Evolutionary conservation across 1,140 invertebrate genomes (phyloP), one percentile per base, ranked within the genome.

Genomic region (Anthonomus grandis): DNA sequence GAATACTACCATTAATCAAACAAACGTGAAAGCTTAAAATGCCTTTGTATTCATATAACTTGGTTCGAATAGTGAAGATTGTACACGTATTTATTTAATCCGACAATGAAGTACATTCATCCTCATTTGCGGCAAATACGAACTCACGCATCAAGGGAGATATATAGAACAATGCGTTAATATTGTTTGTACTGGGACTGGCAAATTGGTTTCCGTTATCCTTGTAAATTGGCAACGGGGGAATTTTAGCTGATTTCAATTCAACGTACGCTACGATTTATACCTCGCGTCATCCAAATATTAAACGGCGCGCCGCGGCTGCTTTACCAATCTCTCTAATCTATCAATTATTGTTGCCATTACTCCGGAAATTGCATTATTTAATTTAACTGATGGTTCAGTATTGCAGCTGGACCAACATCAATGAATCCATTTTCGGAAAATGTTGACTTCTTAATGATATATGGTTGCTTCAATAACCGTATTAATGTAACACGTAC

Each of bases 331-430:
- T 54, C 51, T 46, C 51, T 54, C 51, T 54, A 54, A 54, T 54
- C 51, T 54, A 54, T 54, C 51, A 54, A 54, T 54, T 54, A 54
- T 54, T 54, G 51, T 45, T 54, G 41, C 51, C 41, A 54, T 54
- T 54, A 37, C 15, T 17, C 51, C 17, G 51, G 51, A 54, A 54
- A 54, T 54, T 54, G 51, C 51, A 54, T 54, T 54, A 54, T 54
- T 54, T 54, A 54, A 45, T 42, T 23, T 34, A 44, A 23, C 38
- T 27, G n/a, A n/a, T n/a, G n/a, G n/a, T n/a, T n/a, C n/a, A n/a
- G n/a, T n/a, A n/a, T n/a, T n/a, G n/a, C n/a, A n/a, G n/a, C n/a
- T n/a, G n/a, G n/a, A n/a, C n/a, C n/a, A n/a, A n/a, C n/a, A n/a
- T n/a, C n/a, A n/a, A n/a, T n/a, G n/a, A n/a, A n/a, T n/a, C n/a